Base-by-base conservation (phyloP, 2,888 invertebrate genomes). In the Ochlodes sylvanus region DNA sequence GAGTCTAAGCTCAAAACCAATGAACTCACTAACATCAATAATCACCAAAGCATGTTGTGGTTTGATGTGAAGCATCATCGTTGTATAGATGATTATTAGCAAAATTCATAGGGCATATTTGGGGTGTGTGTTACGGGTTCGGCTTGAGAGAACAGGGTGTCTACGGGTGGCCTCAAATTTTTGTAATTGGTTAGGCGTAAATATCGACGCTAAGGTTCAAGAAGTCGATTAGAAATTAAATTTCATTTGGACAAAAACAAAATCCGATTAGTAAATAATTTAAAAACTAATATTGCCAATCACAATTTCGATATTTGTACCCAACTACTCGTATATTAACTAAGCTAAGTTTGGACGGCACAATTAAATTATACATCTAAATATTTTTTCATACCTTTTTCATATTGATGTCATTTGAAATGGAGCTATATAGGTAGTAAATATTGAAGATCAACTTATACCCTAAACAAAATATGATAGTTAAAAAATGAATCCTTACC, bases 401-500 rank as follows among this genome's bases (percentile, higher is more conserved):
- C 76, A 76, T 80, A 78, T 78, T 79, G 83, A 76, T 78, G 80
- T 77, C 76, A 81, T 75, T 77, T 79, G 71, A 77, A 79, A 77
- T 72, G 63, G 61, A 71, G 70, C 69, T 73, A 73, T 52, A 72
- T 62, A 57, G 50, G 19, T 50, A 19, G 50, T 63, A 55, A 68
- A 69, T 44, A 66, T 71, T 70, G 21, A 60, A 52, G 57, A 63
- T 64, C 12, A 71, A 68, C 44, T 70, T 72, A 65, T 42, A 58
- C 57, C 38, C 50, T 57, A 69, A 56, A 63, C 66, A 65, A 69
- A 70, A 70, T 66, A 66, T 68, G 57, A 61, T 12, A 44, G 7
- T 65, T 54, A n/a, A 47, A 41, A 19, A 10, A 58, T 66, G 15
- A 56, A 70, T 88, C 92, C 94, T 90, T 96, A 98, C 98, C 97